Evolutionary conservation across 1,140 invertebrate genomes (phyloP).

Genomic region (Probaryconus sp.): DNA sequence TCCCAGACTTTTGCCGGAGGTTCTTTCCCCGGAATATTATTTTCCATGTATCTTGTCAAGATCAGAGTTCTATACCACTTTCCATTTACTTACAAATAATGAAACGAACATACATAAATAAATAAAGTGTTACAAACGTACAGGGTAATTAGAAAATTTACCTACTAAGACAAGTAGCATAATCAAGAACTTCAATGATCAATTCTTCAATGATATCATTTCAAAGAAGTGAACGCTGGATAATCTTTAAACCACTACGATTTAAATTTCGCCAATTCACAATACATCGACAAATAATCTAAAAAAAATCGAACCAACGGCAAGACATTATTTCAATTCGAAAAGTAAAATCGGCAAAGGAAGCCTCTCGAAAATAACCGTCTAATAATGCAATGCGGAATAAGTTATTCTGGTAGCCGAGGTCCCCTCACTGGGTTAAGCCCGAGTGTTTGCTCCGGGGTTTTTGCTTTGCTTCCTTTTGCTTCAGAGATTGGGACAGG

Average conservation of each 20-base stretch:
- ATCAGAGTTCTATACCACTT: neutral
- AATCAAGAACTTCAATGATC: too few relatives aligned
- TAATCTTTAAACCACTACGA: too few relatives aligned
- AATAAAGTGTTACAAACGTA: too few relatives aligned
- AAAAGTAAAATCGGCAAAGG: conserved; percentile 10
- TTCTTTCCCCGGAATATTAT: neutral
- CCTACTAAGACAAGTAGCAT: too few relatives aligned
- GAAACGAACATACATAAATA: too few relatives aligned
- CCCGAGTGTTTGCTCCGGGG: conserved; percentile 68
- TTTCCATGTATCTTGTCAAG: conserved; percentile 12
- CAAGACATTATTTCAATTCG: too few relatives aligned
- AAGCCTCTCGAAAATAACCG: conserved; percentile 69
- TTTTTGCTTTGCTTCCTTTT: conserved; percentile 64
- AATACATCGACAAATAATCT: too few relatives aligned
- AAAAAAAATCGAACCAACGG: neutral
- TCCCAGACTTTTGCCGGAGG: neutral
- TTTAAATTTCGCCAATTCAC: too few relatives aligned
- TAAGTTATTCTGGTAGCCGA: conserved; percentile 74
- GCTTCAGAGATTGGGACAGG: conserved; percentile 51
- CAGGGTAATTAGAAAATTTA: too few relatives aligned
- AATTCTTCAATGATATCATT: too few relatives aligned
- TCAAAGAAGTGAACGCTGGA: too few relatives aligned
- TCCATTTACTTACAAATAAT: conserved; percentile 17
- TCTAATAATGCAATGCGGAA: conserved; percentile 77
- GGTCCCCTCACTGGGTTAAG: conserved; percentile 71